Evolutionary conservation across 2,888 invertebrate species (phyloP).

Genomic region (Nymphalis urticae): DNA sequence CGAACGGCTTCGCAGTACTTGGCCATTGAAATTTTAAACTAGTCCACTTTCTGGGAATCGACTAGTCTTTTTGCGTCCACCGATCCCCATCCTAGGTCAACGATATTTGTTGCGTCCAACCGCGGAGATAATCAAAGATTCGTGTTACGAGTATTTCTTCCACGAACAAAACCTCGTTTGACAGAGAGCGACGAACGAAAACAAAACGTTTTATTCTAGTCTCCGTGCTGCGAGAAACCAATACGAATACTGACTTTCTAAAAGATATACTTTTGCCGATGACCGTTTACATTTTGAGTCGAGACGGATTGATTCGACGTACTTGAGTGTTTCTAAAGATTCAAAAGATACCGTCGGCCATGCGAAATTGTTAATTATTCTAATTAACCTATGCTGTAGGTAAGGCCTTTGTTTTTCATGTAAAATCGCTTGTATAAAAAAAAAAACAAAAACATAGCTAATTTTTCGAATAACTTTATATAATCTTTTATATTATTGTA

Average conservation of each 20-base stretch:
- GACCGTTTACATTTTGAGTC: slow-evolving; percentile 3
- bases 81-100: slow-evolving; percentile 59
- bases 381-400: slow-evolving; percentile 15
- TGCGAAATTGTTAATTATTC: slow-evolving; percentile 19
- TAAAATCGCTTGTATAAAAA: too few species aligned
- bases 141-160: background rate
- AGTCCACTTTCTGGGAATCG: slow-evolving; percentile 68
- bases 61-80: slow-evolving; percentile 51
- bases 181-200: background rate
- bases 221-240: background rate
- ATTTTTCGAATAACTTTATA: too few species aligned
- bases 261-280: slow-evolving; percentile 2
- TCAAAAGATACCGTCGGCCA: slow-evolving; percentile 10
- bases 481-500: too few species aligned
- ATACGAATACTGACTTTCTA: background rate
- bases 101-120: slow-evolving; percentile 48
- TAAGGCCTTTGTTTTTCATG: background rate
- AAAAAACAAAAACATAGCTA: too few species aligned
- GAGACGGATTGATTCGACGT: slow-evolving; percentile 18
- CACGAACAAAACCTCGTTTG: background rate
- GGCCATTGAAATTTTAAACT: slow-evolving; percentile 78
- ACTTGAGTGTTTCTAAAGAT: slow-evolving; percentile 15
- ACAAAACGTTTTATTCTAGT: background rate
- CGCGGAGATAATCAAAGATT: slow-evolving; percentile 35
- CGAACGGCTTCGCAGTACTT: slow-evolving; percentile 67